Base-by-base conservation (phyloP, 2,888 invertebrate genomes). In the Caenorhabditis sp. region DNA sequence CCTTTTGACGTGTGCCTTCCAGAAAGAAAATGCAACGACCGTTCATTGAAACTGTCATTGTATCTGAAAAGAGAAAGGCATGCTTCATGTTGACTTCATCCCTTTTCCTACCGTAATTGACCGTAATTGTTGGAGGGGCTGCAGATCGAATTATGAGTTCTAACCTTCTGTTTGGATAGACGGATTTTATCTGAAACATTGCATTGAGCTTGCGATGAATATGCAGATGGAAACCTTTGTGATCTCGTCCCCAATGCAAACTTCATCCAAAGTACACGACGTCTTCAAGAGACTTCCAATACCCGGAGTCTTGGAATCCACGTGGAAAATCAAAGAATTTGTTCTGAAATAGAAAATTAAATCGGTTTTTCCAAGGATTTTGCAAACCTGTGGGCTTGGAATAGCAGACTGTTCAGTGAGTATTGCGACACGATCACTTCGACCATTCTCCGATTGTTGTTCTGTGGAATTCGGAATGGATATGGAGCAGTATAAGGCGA, bases 251-350 rank as follows among this genome's bases (percentile, higher is more conserved):
- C 84, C 78, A 13, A 88, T 72, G 44, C 86, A 86, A 50, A 86
- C 85, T 71, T 88, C 88, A 72, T 88, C 88, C 3, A 83, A 13
- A 2, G 83, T 79, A 51, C 88, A 88, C 0, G 85, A 81, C 13
- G 88, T 88, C 61, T 88, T 87, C 58, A 88, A 68, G 0, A 87
- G 77, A 26, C 37, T 72, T n/a, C 86, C 88, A 24, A 88, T 70
- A 22, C 84, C 85, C 0, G 86, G 88, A 44, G 88, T 88, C 40
- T 80, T 78, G 1, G 85, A 85, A 53, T 88, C 85, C 9, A 88
- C 79, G 67, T 88, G 88, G 82, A 88, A 88, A n/a, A 88, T 78
- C 9, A 88, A 47, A 6, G 88, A 86, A 53, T 88, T 88, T 2
- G 88, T 87, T 56, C 87, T 87, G 76, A 50, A 71, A 37, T 2